These are phyloP conservation scores for Caenorhabditis plicata DNA, from an alignment of 2,888 invertebrate genomes.

Conservation along the genomic window DNA sequence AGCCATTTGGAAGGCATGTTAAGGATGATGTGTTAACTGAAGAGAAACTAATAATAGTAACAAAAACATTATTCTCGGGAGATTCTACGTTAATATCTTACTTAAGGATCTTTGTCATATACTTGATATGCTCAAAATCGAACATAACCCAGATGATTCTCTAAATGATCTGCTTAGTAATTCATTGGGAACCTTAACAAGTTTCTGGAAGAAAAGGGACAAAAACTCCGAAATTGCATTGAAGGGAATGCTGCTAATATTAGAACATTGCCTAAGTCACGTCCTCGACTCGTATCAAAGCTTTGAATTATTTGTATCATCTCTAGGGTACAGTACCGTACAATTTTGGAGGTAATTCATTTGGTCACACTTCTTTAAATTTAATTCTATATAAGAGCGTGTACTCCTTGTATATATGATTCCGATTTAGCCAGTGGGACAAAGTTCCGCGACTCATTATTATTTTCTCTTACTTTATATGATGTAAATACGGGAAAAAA, in stretches of 20 bases:
- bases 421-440: constrained; percentile 62
- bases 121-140: constrained; percentile 15
- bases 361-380: not conserved
- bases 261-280: constrained; percentile 61
- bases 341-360: constrained; percentile 32
- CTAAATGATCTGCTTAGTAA: constrained; percentile 15
- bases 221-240: constrained; percentile 55
- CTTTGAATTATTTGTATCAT: constrained; percentile 55
- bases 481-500: constrained; percentile 64
- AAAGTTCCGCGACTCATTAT: constrained; percentile 61
- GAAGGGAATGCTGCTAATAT: constrained; percentile 54
- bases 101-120: constrained; percentile 19
- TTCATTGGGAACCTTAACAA: constrained; percentile 38
- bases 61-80: too few relatives aligned
- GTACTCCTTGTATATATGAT: constrained; percentile 54
- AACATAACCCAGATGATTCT: constrained; percentile 8
- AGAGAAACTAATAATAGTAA: constrained; percentile 6
- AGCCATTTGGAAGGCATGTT: constrained; percentile 15
- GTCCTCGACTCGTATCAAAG: constrained; percentile 47
- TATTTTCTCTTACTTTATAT: constrained; percentile 62
- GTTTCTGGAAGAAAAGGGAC: constrained; percentile 53
- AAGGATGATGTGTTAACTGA: constrained; percentile 14
- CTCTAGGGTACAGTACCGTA: constrained; percentile 48
- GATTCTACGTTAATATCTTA: too few relatives aligned
- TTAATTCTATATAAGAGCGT: constrained; percentile 9